Evolutionary conservation across 2,113 vertebrate species (phyloP), one percentile per base, ranked within the genome.

Genomic region (Anhinga anhinga): DNA sequence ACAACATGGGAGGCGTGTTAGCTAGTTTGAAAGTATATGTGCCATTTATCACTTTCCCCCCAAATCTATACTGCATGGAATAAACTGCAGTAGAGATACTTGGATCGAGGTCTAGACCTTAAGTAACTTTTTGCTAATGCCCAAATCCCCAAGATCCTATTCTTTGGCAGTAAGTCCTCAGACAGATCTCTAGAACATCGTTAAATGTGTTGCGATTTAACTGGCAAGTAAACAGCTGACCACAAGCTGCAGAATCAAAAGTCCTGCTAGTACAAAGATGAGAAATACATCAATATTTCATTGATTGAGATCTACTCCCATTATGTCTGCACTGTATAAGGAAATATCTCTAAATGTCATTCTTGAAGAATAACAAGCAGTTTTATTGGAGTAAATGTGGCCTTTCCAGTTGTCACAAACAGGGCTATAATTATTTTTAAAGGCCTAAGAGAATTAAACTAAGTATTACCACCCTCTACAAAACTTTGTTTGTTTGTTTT

Each of bases 341-440:
- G 78, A 95, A 96, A 84, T 86, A 84, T 94, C 96, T 97, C 94
- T 92, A 74, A 96, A 95, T 94, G 96, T 94, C 92, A 55, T 92
- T 87, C 94, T 76, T 85, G 79, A 81, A 72, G 82, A 91, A 81
- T 80, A 97, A 94, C 80, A 84, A 96, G 89, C 76, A 79, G 70
- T 96, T 44, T 95, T 88, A 93, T 74, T 82, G 95, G 71, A 94
- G 67, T 44, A 69, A 84, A 81, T 74, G 78, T 53, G 26, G 78
- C 70, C 72, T 94, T 88, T 27, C 90, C 77, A 62, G 62, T 93
- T 88, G 80, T 94, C 73, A 95, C 77, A 72, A 53, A 62, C 50
- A 87, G 74, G 58, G 82, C 61, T 89, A 44, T 97, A 98, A 98
- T 97, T 97, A 97, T 89, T 96, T 97, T 86, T 96, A 95, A 97